Base-by-base conservation (phyloP, 30 jellyfish, hydroid and myxozoan genomes). In the Nemopilema nomurai region DNA sequence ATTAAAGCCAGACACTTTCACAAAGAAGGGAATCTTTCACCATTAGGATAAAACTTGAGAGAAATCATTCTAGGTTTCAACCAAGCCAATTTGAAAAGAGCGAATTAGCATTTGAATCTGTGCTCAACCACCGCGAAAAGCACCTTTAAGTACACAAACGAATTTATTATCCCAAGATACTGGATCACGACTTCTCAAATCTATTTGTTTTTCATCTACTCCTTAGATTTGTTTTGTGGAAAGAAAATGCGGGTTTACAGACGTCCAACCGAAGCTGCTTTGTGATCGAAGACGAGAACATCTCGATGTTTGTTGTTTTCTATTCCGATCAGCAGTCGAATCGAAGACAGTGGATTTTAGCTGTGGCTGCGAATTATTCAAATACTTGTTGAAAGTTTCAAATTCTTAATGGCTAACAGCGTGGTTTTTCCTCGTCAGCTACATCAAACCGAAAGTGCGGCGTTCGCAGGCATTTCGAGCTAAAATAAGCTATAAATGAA, bases 321-420 rank as follows among this genome's bases (percentile, higher is more conserved):
- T 64, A 21, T 27, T 41, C 18, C 85, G 27, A 68, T 62, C 87
- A 27, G 67, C 77, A 23, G 87, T 53, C 57, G 51, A 52, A 66
- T 31, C 28, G 75, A 28, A 77, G 76, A 28, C 83, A 8, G 70
- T 73, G 50, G 83, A 67, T 73, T 33, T 41, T 53, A 52, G 17
- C 64, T 64, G 64, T 74, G 64, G 64, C 87, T 77, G 87, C 32
- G 87, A 77, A 77, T 77, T 13, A 77, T 77, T 77, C 67, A 62
- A 77, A 77, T 77, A 77, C 76, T 57, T 77, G 49, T 73, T 53
- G 77, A 74, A 77, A 75, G 64, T 26, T 20, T 16, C 87, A 77
- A 67, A 77, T 77, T 77, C 87, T 77, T 77, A 52, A 77, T 77
- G 87, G 87, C 77, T 33, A 77, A 77, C 83, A 73, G 83, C 70